Evolutionary conservation across 1,140 invertebrate species (phyloP).

Genomic region (Nasonia longicornis): DNA sequence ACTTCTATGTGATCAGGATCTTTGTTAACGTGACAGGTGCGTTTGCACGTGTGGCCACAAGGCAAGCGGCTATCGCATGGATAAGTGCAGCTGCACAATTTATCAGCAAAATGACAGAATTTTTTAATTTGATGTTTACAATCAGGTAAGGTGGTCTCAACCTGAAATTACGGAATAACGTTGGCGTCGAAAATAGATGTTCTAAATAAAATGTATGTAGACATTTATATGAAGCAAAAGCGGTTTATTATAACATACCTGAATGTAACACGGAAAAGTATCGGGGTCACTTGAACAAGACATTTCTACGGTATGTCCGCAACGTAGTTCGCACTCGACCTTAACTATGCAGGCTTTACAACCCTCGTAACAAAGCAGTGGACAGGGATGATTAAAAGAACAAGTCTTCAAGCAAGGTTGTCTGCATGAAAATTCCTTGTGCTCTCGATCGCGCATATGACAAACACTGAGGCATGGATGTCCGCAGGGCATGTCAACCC

Average conservation of each 20-base stretch:
- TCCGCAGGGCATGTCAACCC: neutral
- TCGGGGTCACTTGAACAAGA: neutral
- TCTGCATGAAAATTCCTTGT: neutral
- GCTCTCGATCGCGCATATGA: neutral
- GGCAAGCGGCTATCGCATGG: slow-evolving; percentile 15
- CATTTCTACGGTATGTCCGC: slow-evolving; percentile 16
- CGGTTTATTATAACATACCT: neutral
- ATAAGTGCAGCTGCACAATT: neutral
- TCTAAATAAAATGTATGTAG: neutral
- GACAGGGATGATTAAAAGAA: neutral
- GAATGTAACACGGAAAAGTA: neutral
- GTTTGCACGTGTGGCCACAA: slow-evolving; percentile 10
- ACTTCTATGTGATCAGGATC: slow-evolving; percentile 26
- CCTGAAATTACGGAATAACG: neutral
- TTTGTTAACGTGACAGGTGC: slow-evolving; percentile 51
- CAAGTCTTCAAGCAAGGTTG: neutral
- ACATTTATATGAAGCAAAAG: too few relatives aligned
- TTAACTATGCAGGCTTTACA: neutral
- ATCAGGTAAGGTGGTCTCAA: neutral
- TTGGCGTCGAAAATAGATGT: neutral
- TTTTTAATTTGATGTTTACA: slow-evolving; percentile 18
- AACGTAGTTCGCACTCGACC: neutral
- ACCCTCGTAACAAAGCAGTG: neutral
- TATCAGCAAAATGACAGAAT: neutral
- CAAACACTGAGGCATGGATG: neutral